These are phyloP conservation scores for Acleris laterana DNA, from an alignment of 2,888 invertebrate species.

Conservation along the genomic window DNA sequence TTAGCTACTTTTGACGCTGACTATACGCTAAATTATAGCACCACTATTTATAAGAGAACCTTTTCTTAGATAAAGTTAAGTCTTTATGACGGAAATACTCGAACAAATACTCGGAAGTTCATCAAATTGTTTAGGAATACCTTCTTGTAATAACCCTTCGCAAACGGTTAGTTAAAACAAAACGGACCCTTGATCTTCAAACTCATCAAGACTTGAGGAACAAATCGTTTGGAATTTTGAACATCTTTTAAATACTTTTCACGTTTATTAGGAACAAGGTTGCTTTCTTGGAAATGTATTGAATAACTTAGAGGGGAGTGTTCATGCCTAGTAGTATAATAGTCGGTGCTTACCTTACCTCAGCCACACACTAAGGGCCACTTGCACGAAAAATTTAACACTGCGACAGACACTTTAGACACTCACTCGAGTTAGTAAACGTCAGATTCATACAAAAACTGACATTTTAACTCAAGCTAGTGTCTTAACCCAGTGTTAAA, in stretches of 20 bases:
- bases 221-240: slow-evolving; percentile 4
- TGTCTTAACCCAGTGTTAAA: too few species aligned
- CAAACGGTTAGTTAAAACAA: background rate
- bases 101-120: slow-evolving; percentile 10
- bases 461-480: too few species aligned
- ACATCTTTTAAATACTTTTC: slow-evolving; percentile 3
- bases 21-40: too few species aligned
- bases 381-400: too few species aligned
- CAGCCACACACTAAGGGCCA: too few species aligned
- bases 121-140: slow-evolving; percentile 25
- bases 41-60: slow-evolving; percentile 2
- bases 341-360: too few species aligned
- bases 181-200: background rate
- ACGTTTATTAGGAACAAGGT: background rate
- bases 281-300: background rate
- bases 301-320: background rate
- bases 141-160: slow-evolving; percentile 4
- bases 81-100: slow-evolving; percentile 7
- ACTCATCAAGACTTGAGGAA: slow-evolving; percentile 20
- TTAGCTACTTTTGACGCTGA: too few species aligned
- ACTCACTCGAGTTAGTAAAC: too few species aligned
- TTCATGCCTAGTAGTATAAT: too few species aligned
- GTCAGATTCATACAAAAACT: too few species aligned
- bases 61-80: slow-evolving; percentile 34
- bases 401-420: too few species aligned